A percentile compares a stretch with the other conserved stretches of the same genome.
Evolutionary conservation across 2,888 invertebrate species (phyloP).

Genomic region (Patella ulyssiponensis): DNA sequence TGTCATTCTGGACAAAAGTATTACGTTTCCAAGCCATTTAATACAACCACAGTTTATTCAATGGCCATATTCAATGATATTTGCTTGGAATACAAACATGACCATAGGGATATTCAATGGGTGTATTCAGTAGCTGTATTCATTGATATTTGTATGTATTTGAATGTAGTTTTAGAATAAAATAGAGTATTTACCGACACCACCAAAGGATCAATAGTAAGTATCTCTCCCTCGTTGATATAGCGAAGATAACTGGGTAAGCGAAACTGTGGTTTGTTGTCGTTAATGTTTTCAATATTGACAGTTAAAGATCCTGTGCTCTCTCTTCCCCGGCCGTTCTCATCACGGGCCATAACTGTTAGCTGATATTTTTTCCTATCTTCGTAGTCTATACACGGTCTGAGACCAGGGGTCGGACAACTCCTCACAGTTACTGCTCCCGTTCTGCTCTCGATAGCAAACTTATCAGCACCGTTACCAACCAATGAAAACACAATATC

Average conservation of each 20-base stretch:
- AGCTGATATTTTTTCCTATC: conserved; percentile 41
- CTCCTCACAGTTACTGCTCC: conserved; percentile 86
- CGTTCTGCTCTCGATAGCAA: conserved; percentile 84
- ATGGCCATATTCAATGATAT: too few relatives aligned
- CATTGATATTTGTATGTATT: too few relatives aligned
- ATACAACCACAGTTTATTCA: too few relatives aligned
- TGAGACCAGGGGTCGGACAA: conserved; percentile 49
- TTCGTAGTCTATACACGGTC: conserved; percentile 79
- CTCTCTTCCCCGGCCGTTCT: conserved; percentile 79
- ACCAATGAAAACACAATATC: conserved; percentile 90
- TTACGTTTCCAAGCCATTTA: too few relatives aligned
- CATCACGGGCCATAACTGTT: conserved; percentile 77
- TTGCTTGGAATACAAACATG: too few relatives aligned
- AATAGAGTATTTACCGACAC: conserved; percentile 76
- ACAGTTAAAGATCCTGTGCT: conserved; percentile 47
- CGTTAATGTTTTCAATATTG: conserved; percentile 54
- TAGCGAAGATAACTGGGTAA: conserved; percentile 43
- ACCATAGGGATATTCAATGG: too few relatives aligned
- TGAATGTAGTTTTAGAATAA: too few relatives aligned
- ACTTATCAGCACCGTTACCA: conserved; percentile 79
- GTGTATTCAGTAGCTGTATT: too few relatives aligned
- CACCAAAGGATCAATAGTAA: conserved; percentile 81
- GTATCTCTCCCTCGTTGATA: conserved; percentile 54
- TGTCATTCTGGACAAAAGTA: too few relatives aligned
- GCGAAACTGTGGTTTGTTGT: conserved; percentile 76